These are phyloP conservation scores for Drosophila miranda DNA, from an alignment of 1,140 invertebrate genomes.

Conservation along the genomic window DNA sequence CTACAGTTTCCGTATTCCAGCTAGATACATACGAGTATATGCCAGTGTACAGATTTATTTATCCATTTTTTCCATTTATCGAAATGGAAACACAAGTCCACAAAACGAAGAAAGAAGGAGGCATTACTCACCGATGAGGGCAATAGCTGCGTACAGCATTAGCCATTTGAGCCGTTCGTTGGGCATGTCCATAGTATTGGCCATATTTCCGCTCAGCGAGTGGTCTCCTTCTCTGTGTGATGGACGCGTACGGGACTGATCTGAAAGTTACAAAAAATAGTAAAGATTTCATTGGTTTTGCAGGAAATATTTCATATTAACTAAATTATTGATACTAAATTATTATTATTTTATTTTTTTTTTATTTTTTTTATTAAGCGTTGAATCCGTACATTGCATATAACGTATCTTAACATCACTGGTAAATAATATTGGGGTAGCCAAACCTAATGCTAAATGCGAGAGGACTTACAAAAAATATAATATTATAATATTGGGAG, in stretches of 20 bases:
- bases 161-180: constrained; percentile 68
- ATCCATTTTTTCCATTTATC: not conserved
- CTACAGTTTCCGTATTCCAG: constrained; percentile 13
- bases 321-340: not conserved
- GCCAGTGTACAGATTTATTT: constrained; percentile 4
- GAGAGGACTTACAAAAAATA: too few relatives aligned
- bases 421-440: too few relatives aligned
- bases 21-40: not conserved
- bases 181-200: constrained; percentile 61
- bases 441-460: too few relatives aligned
- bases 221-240: not conserved
- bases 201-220: constrained; percentile 49
- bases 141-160: constrained; percentile 72
- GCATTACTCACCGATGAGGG: constrained; percentile 66
- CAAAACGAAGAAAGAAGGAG: constrained; percentile 13
- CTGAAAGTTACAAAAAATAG: too few relatives aligned
- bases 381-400: too few relatives aligned
- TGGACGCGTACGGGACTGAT: too few relatives aligned
- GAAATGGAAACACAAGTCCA: constrained; percentile 3
- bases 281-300: too few relatives aligned
- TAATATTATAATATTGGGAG: too few relatives aligned
- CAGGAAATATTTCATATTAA: too few relatives aligned
- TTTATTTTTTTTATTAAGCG: too few relatives aligned
- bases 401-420: too few relatives aligned
- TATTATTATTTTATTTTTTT: too few relatives aligned